Evolutionary conservation across 2,888 invertebrate species (phyloP).

Genomic region (Scrobipalpa costella): DNA sequence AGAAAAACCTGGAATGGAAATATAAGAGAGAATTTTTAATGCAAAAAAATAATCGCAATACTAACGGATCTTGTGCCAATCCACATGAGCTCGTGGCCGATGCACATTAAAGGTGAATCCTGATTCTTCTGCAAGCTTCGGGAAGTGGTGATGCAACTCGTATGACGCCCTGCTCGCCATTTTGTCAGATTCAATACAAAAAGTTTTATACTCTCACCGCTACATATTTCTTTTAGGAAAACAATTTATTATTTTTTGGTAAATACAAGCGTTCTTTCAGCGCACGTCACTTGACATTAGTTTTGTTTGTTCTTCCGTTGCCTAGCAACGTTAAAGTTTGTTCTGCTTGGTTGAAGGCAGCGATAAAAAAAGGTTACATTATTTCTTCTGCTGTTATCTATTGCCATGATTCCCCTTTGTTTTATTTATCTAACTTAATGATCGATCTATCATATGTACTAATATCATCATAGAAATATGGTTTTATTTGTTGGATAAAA

Average conservation of each 20-base stretch:
- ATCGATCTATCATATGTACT: no score
- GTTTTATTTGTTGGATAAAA: no score
- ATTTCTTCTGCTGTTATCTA: neutral
- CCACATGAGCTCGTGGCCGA: slow-evolving; percentile 79
- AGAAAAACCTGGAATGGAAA: no score
- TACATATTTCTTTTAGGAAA: neutral
- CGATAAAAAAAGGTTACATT: neutral
- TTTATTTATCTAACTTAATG: neutral
- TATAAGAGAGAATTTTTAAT: no score
- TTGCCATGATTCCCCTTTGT: neutral
- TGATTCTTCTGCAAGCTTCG: slow-evolving; percentile 84
- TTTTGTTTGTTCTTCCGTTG: slow-evolving; percentile 41
- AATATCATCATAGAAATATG: no score
- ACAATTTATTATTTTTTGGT: neutral
- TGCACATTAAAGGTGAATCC: slow-evolving; percentile 85
- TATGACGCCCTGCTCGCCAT: slow-evolving; percentile 75
- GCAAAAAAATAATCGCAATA: slow-evolving; percentile 35
- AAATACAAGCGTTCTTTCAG: neutral
- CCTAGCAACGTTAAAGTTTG: slow-evolving; percentile 40
- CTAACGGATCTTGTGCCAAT: slow-evolving; percentile 86
- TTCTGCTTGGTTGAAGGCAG: neutral
- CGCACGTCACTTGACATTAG: neutral
- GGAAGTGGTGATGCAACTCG: slow-evolving; percentile 85
- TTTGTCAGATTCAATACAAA: neutral
- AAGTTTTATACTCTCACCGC: neutral